Base-by-base conservation (phyloP, 2,888 invertebrate species). In the Sthenelais limicola region DNA sequence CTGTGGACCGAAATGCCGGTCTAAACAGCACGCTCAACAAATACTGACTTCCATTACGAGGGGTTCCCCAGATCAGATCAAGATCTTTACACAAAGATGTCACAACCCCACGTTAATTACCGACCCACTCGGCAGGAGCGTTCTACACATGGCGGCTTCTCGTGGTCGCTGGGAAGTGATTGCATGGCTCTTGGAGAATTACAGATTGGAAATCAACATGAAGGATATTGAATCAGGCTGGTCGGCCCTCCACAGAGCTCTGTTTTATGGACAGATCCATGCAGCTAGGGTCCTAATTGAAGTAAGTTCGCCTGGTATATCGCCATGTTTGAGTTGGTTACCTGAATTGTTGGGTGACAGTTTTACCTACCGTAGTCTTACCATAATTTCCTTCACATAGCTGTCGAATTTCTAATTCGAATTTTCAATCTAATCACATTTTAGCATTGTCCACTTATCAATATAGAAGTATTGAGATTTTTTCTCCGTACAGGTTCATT, bases 201-300 rank as follows among this genome's bases (percentile, higher is more conserved):
- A 33, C 66, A 87, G 89, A 73, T 91, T 92, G 0, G 92, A 92
- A 71, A 89, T 92, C 3, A 92, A 92, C 82, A 89, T 89, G 0
- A 90, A 90, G 74, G 94, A 94, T 84, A 83, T 88, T 0, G 94
- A 94, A 85, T 93, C 93, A 0, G 93, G 93, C 0, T 94, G 93
- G 87, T 94, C 94, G 9, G 91, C 95, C 0, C 88, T 96, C 30
- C 96, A 96, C 84, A 89, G 94, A 69, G 92, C 94, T 76, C 89
- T 95, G 28, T 94, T 93, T 86, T 94, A 94, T 87, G 95, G 95
- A 0, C 93, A 94, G 82, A 91, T 96, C 77, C 91, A 92, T 81
- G 90, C 91, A 43, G 92, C 94, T 26, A 91, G 93, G 15, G 87
- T 91, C 48, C 89, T 96, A 1, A 89, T 94, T 79, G 91, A 92